Evolutionary conservation across 2,888 invertebrate genomes (phyloP), one percentile per base, ranked within the genome.

Genomic region (Trichacis sp.): DNA sequence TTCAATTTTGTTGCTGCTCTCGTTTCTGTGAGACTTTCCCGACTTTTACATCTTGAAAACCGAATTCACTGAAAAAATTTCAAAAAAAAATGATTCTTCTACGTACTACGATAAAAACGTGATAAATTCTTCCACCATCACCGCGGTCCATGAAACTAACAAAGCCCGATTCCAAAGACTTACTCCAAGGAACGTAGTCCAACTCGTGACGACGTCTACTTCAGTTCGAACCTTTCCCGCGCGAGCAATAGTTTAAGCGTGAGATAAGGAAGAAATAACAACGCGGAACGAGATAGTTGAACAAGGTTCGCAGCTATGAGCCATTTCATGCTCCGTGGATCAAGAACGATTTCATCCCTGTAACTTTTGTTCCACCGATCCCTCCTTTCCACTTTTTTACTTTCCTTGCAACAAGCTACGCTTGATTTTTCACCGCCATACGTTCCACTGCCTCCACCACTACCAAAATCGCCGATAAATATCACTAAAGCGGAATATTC

Each of bases 241-340:
- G 30, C 52, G 52, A 33, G 64, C 61, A 57, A 68, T 64, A 60
- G 68, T 61, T 68, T 60, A 68, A 68, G 57, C 50, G 52, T 48
- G 50, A 58, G 49, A 55, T 64, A 49, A 58, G 46, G 60, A 68
- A 68, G 61, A 68, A 68, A 64, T 67, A 67, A 67, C 67, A 67
- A 56, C 58, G 58, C 24, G 49, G 54, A 52, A 58, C 62, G 59
- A 56, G 49, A 47, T 33, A 53, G 58, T 50, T 30, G 46, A 58
- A 51, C 46, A 42, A 46, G 46, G 56, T 42, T 56, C 61, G 36
- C 47, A 52, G 57, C 33, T 42, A 54, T 56, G 52, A 56, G 62
- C 68, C 52, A 69, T 70, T 73, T 72, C 71, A 72, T 69, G 69
- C 66, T 69, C 64, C 61, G 61, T 43, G 62, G 60, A 69, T 70